Evolutionary conservation across 37 sponge, comb jelly and placozoan genomes (phyloP), one percentile per base, ranked within the genome.

Genomic region (Ephydatia muelleri): DNA sequence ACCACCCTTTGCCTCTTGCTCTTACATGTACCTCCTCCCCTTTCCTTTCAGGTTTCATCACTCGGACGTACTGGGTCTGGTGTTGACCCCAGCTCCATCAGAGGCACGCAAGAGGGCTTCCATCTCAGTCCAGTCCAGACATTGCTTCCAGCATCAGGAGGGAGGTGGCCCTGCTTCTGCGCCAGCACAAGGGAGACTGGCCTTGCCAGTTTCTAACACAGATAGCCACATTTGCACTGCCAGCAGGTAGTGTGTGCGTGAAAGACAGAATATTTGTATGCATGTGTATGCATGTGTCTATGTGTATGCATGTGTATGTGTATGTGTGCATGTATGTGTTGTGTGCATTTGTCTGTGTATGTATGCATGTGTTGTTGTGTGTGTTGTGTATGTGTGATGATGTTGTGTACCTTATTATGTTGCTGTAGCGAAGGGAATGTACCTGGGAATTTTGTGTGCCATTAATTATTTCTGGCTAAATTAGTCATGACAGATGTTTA

Each of bases 181-280:
- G 43, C 2, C 89, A 88, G 76, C 87, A 85, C 85, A 91, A 92
- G 43, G 94, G 96, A 67, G 93, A 96, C 32, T 96, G 95, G 91
- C 81, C 85, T 23, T 93, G 94, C 72, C 75, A 93, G 79, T 96
- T 82, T 76, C 26, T 91, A 75, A 84, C 85, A 25, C 89, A 93
- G 33, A 78, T 83, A 30, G 78, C 79, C 30, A 91, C 93, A 22
- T 96, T 96, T 75, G 49, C 79, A 8, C 83, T 96, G 2, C 96
- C 96, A 70, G 37, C 79, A 67, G 96, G 96, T 96, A 68, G 39
- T n/a, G n/a, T n/a, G n/a, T n/a, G n/a, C n/a, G n/a, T n/a, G n/a
- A n/a, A n/a, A n/a, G n/a, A n/a, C n/a, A n/a, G n/a, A n/a, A n/a
- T n/a, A n/a, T n/a, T n/a, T n/a, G n/a, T n/a, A n/a, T n/a, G n/a